phyloP scores from a whole-genome alignment of 1,140 invertebrate genomes.

The Battus philenor region DNA sequence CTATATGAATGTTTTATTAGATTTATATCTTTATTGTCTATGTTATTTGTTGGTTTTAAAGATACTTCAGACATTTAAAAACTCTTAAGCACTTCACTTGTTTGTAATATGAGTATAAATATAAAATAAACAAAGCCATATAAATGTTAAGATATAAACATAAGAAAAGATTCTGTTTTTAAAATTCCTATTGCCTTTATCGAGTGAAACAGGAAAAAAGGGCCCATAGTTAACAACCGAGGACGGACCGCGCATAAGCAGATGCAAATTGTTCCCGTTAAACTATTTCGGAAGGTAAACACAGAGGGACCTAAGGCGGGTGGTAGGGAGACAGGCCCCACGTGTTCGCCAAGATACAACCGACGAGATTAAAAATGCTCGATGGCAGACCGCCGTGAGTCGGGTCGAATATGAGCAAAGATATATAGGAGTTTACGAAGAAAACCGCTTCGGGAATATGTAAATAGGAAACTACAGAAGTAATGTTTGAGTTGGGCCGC shows the following conservation, averaged over 20 bases:
- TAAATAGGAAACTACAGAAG: conserved; percentile 64
- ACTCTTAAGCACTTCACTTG: too few relatives aligned
- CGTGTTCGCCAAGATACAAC: conserved; percentile 52
- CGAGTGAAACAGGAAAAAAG: conserved; percentile 40
- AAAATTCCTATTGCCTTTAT: conserved; percentile 35
- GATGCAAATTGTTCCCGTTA: conserved; percentile 73
- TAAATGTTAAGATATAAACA: neutral
- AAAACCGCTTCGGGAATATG: conserved; percentile 67
- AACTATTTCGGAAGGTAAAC: conserved; percentile 74
- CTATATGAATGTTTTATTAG: too few relatives aligned
- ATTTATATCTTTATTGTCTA: too few relatives aligned
- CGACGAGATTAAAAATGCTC: conserved; percentile 72
- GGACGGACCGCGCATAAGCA: conserved; percentile 67
- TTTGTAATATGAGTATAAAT: too few relatives aligned
- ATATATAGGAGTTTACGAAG: conserved; percentile 64
- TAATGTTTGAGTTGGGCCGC: conserved; percentile 60
- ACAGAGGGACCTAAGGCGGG: conserved; percentile 35
- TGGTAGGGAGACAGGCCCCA: conserved; percentile 28
- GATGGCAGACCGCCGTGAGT: conserved; percentile 51
- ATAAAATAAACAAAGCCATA: too few relatives aligned
- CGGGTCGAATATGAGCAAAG: conserved; percentile 63
- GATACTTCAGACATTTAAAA: too few relatives aligned
- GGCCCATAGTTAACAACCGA: conserved; percentile 61
- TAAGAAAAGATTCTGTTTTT: conserved; percentile 11
- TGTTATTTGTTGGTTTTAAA: too few relatives aligned